Base-by-base conservation (phyloP, 2,888 invertebrate genomes). In the Eudemis profundana region DNA sequence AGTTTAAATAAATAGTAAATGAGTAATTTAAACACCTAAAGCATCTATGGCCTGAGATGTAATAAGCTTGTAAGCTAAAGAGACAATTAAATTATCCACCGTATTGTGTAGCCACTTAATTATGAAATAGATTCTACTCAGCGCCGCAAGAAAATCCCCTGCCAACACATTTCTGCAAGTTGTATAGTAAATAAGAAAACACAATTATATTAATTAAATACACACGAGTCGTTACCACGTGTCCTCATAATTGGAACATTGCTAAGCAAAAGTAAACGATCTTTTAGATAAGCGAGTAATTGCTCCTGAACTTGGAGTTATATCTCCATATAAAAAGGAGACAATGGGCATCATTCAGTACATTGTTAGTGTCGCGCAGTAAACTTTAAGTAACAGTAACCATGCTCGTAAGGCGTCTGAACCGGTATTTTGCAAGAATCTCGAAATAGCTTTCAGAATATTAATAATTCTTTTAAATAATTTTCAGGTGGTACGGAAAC, bases 331-430 rank as follows among this genome's bases (percentile, higher is more conserved):
- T 44, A 72, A 72, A 73, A 74, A 69, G 67, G 68, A 72, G 74
- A 78, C 78, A 78, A 78, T 79, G 69, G 76, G 71, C 73, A 70
- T 61, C 71, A 78, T 81, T 77, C 80, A 15, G 51, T 59, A 68
- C 79, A 79, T 78, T 78, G 78, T 72, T 75, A 72, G 70, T 70
- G 73, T 72, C 67, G 7, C 46, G 23, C 46, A 54, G 46, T 27
- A 38, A 2, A 38, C n/a, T 15, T n/a, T 62, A 27, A 38, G n/a
- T 36, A 46, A 53, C 54, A 62, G 54, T 62, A 60, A 27, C 12
- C 4, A 44, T n/a, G n/a, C n/a, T n/a, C n/a, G n/a, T n/a, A n/a
- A n/a, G n/a, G n/a, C n/a, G n/a, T n/a, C n/a, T n/a, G n/a, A n/a
- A n/a, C n/a, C n/a, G n/a, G n/a, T n/a, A n/a, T n/a, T n/a, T n/a